Evolutionary conservation across 2,888 invertebrate genomes (phyloP).

Genomic region (Fabriciana adippe): DNA sequence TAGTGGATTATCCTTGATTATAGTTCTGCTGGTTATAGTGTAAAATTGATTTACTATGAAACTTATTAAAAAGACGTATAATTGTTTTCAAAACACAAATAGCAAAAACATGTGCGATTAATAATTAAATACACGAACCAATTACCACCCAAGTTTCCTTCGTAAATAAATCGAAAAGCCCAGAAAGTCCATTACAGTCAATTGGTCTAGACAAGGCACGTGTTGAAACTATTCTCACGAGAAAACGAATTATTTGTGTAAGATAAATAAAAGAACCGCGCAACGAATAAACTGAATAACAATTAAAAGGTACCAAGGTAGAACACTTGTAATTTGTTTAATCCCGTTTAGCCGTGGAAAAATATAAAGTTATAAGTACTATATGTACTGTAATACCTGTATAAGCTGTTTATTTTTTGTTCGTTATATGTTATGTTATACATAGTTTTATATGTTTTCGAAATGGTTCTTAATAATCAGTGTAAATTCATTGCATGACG

Average conservation of each 20-base stretch:
- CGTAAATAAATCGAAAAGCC: slow-evolving; percentile 39
- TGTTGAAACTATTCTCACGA: slow-evolving; percentile 76
- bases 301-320: slow-evolving; percentile 57
- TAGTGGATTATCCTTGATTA: slow-evolving; percentile 4
- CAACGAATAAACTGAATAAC: slow-evolving; percentile 62
- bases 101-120: background rate
- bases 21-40: too few relatives aligned
- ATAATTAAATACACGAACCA: slow-evolving; percentile 19
- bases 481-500: too few relatives aligned
- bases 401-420: too few relatives aligned
- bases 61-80: background rate
- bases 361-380: background rate
- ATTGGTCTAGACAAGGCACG: slow-evolving; percentile 74
- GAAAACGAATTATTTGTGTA: slow-evolving; percentile 75
- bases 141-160: slow-evolving; percentile 30
- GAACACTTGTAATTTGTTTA: slow-evolving; percentile 25
- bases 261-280: slow-evolving; percentile 70
- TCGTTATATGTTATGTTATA: too few relatives aligned
- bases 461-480: too few relatives aligned
- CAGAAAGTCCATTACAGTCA: slow-evolving; percentile 76
- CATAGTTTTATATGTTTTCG: too few relatives aligned
- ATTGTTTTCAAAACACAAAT: background rate
- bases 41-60: background rate
- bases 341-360: background rate
- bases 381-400: too few relatives aligned